Base-by-base conservation (phyloP, 2,888 invertebrate species). In the Miltochrista miniata region DNA sequence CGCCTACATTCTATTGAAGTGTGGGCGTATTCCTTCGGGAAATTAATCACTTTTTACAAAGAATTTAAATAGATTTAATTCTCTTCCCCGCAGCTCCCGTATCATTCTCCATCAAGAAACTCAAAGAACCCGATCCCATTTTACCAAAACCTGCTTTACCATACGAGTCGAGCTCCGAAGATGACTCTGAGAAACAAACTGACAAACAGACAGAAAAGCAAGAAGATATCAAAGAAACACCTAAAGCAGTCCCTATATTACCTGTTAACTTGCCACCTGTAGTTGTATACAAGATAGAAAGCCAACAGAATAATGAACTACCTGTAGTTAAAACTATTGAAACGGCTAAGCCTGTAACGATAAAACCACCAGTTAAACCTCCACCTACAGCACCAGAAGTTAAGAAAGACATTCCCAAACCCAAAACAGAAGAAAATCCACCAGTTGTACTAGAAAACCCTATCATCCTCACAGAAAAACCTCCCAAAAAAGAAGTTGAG, bases 71-170 rank as follows among this genome's bases (percentile, higher is more conserved):
- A 31, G 8, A 5, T 4, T 4, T 44, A 10, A 34, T 43, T n/a
- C 18, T n/a, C 5, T 43, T 24, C 24, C 12, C 11, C n/a, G 2
- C 81, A 95, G 95, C 93, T 9, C 95, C 96, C 0, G 96, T 97
- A 0, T 95, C 96, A 52, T 97, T 97, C 80, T 97, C 96, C 0
- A 96, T 97, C 37, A 96, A 95, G 72, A 97, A 97, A 76, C 90
- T 94, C 0, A 96, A 96, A 76, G 97, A 96, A 51, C 94, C 94
- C 0, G 94, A 94, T 42, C 87, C 93, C 0, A 89, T 93, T 1
- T 83, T 94, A 1, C 92, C 95, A 3, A 96, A 95, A 78, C 96
- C 95, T 46, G 95, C 96, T 0, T 74, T 97, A 35, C 95, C 96
- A 0, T 92, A 96, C 65, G 96, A 96, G 70, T 95, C 95, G 14